Percentiles rank a stretch among this genome's conserved stretches.
These are phyloP conservation scores for Latheticus oryzae DNA, from an alignment of 2,888 invertebrate genomes.

Conservation along the genomic window DNA sequence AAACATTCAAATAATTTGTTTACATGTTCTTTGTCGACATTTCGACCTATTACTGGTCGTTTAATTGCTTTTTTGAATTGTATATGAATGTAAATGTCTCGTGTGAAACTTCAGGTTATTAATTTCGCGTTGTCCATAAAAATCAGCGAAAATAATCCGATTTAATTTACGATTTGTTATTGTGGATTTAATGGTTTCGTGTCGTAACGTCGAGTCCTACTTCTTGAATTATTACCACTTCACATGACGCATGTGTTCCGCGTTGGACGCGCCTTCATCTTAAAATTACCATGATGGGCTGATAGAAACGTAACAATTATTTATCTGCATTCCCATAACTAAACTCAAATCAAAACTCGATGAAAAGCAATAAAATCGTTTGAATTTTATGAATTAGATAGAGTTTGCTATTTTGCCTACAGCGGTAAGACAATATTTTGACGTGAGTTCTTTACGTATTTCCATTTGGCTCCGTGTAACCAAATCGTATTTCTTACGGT, in stretches of 20 bases:
- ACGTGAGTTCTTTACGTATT: conserved; percentile 12
- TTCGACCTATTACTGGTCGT: neutral
- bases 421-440: conserved; percentile 36
- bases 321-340: conserved; percentile 14
- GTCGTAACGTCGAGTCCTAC: conserved; percentile 26
- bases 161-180: conserved; percentile 24
- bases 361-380: conserved; percentile 33
- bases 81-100: conserved; percentile 17
- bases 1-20: conserved; percentile 14
- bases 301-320: conserved; percentile 29
- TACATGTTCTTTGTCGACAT: conserved; percentile 1
- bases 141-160: conserved; percentile 12
- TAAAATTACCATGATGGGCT: conserved; percentile 22
- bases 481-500: conserved; percentile 39
- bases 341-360: conserved; percentile 23
- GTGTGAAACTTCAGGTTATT: neutral
- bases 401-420: neutral
- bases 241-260: conserved; percentile 30
- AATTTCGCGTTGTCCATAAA: conserved; percentile 13
- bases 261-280: conserved; percentile 22
- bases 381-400: conserved; percentile 1
- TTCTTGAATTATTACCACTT: conserved; percentile 20
- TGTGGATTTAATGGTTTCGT: conserved; percentile 16
- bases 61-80: conserved; percentile 23
- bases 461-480: conserved; percentile 31